Evolutionary conservation across 37 sponge, comb jelly and placozoan species (phyloP), one percentile per base, ranked within the genome.

Genomic region (Eunapius fragilis): DNA sequence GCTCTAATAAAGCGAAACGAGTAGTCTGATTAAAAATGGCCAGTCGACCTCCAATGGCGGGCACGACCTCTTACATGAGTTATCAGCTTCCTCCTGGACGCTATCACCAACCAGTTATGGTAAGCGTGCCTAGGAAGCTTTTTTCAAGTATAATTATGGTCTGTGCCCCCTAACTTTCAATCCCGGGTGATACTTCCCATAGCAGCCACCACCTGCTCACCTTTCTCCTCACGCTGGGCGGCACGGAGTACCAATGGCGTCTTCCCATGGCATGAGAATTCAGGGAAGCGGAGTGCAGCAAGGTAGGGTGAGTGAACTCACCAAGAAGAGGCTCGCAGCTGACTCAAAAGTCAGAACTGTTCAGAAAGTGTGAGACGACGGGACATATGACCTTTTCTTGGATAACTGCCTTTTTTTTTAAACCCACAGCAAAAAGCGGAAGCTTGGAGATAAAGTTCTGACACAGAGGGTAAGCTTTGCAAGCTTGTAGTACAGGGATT

Each of bases 371-470:
- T 91, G 76, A 78, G 83, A 76, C 24, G 24, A 6, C 31, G 26
- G n/a, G 36, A 41, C 26, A 41, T 37, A 2, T 19, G 76, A 82
- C n/a, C 31, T 23, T 79, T 45, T 1, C 23, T 48, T 84, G 26
- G 10, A 3, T 70, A 24, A 17, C 45, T 73, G 50, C 30, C 2
- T 74, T 5, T 73, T 30, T 17, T 24, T 13, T 48, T 41, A n/a
- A n/a, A 41, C 37, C 69, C 28, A 41, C 22, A 88, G 88, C 77
- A 92, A 92, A 50, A 87, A 88, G 32, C 72, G 89, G 22, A 68
- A 80, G 27, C 79, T 91, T 76, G 95, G 95, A 5, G 95, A 94
- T 36, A 86, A 76, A 69, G 78, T 94, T 45, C 74, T 94, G 30
- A 91, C 95, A 35, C 89, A 94, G 47, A 82, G 92, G 37, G 95